Evolutionary conservation across 2,113 vertebrate species (phyloP).

Genomic region (Pseudonaja textilis): DNA sequence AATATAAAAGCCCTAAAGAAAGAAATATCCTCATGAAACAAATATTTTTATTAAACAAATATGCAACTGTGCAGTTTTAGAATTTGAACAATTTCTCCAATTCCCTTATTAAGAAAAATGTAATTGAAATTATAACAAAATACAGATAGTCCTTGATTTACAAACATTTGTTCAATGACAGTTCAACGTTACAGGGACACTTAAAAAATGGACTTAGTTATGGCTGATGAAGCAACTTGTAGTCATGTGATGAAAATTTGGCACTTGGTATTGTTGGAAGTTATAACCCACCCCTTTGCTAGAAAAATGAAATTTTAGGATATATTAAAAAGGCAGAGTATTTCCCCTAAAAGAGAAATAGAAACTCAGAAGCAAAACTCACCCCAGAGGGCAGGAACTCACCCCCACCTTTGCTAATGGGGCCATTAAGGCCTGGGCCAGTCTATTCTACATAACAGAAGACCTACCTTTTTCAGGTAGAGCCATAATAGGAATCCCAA

Average conservation of each 20-base stretch:
- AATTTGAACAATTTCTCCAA: slow-evolving; percentile 36
- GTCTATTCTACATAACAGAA: too few relatives aligned
- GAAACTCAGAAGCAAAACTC: too few relatives aligned
- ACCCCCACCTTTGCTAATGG: too few relatives aligned
- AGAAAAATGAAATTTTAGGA: too few relatives aligned
- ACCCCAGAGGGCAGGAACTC: too few relatives aligned
- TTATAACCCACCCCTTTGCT: too few relatives aligned
- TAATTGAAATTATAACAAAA: not conserved
- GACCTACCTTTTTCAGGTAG: too few relatives aligned
- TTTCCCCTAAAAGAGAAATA: too few relatives aligned
- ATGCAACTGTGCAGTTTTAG: slow-evolving; percentile 21
- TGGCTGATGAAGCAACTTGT: not conserved
- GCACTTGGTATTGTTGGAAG: not conserved
- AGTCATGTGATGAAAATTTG: not conserved
- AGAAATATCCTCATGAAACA: slow-evolving; percentile 55
- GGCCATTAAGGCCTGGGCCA: too few relatives aligned
- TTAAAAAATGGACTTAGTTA: not conserved
- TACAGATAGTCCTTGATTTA: not conserved
- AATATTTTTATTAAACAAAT: not conserved
- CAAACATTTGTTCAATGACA: not conserved
- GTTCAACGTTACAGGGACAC: not conserved
- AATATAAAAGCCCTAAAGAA: slow-evolving; percentile 60
- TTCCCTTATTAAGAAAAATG: not conserved
- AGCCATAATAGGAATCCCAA: too few relatives aligned
- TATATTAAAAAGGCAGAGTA: too few relatives aligned